A percentile compares a stretch with the other conserved stretches of the same genome.
Evolutionary conservation across 2,797 vertebrate species (phyloP).

Genomic region (Anolis apletophallus): DNA sequence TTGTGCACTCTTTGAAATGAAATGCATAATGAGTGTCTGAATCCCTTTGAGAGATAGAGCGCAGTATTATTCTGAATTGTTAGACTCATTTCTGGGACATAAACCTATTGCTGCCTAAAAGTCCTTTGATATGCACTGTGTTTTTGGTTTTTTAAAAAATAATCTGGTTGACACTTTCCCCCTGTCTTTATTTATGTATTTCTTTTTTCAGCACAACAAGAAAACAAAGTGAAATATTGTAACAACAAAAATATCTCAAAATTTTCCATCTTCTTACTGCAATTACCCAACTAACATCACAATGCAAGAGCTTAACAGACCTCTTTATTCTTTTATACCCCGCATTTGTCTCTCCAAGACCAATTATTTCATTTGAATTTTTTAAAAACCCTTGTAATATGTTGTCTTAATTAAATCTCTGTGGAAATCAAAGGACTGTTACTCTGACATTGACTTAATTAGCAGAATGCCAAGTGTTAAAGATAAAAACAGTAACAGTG

Average conservation of each 20-base stretch:
- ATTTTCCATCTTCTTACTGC: slow-evolving; percentile 3
- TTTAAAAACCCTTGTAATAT: slow-evolving; percentile 11
- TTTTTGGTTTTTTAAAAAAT: neutral
- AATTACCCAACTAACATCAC: slow-evolving; percentile 5
- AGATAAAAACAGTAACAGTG: neutral
- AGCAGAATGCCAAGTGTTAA: slow-evolving; percentile 9
- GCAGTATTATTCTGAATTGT: neutral
- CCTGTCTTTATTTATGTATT: neutral
- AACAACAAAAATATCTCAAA: slow-evolving; percentile 7
- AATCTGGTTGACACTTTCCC: neutral
- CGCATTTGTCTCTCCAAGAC: neutral
- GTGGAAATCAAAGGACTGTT: slow-evolving; percentile 7
- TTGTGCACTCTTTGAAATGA: neutral
- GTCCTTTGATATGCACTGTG: neutral
- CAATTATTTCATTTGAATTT: slow-evolving; percentile 21
- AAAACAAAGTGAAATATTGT: neutral
- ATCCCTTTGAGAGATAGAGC: neutral
- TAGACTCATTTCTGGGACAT: neutral
- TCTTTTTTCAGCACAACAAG: neutral
- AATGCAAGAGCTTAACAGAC: neutral
- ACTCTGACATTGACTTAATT: neutral
- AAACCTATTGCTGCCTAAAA: neutral
- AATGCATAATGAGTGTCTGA: neutral
- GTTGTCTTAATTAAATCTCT: slow-evolving; percentile 17
- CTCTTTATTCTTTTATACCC: neutral